These are phyloP conservation scores for Atta colombica DNA, from an alignment of 1,140 invertebrate genomes.

Conservation along the genomic window DNA sequence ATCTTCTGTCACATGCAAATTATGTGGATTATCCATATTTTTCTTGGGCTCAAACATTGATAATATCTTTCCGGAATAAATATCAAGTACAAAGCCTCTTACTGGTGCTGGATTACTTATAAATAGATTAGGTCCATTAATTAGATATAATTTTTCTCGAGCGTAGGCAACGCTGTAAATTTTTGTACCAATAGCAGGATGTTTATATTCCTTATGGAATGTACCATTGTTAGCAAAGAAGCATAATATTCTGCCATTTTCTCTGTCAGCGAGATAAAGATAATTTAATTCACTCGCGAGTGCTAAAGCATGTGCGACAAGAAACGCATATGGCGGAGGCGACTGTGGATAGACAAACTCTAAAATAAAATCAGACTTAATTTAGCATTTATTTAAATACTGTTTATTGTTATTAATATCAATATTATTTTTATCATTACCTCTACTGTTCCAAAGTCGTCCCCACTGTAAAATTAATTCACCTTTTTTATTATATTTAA, in stretches of 20 bases:
- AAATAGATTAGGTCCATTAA: constrained; percentile 79
- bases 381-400: constrained; percentile 29
- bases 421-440: constrained; percentile 64
- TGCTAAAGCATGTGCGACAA: constrained; percentile 94
- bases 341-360: constrained; percentile 58
- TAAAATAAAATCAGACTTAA: constrained; percentile 51
- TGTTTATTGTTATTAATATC: background rate
- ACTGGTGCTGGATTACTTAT: constrained; percentile 80
- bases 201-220: constrained; percentile 88
- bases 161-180: constrained; percentile 91
- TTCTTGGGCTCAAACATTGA: constrained; percentile 88
- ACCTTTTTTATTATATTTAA: constrained; percentile 94
- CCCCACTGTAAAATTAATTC: constrained; percentile 90
- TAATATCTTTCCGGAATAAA: constrained; percentile 87
- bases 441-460: constrained; percentile 79
- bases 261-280: constrained; percentile 96
- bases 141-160: constrained; percentile 84
- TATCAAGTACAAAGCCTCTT: constrained; percentile 90
- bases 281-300: constrained; percentile 91
- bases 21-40: constrained; percentile 91
- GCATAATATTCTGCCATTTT: constrained; percentile 95
- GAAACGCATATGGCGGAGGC: constrained; percentile 88
- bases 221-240: constrained; percentile 90
- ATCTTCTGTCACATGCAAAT: constrained; percentile 90
- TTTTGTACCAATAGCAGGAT: constrained; percentile 88